A percentile compares a stretch with the other conserved stretches of the same genome.
phyloP scores from a whole-genome alignment of 1,140 invertebrate genomes.

The Hypothenemus hampei region DNA sequence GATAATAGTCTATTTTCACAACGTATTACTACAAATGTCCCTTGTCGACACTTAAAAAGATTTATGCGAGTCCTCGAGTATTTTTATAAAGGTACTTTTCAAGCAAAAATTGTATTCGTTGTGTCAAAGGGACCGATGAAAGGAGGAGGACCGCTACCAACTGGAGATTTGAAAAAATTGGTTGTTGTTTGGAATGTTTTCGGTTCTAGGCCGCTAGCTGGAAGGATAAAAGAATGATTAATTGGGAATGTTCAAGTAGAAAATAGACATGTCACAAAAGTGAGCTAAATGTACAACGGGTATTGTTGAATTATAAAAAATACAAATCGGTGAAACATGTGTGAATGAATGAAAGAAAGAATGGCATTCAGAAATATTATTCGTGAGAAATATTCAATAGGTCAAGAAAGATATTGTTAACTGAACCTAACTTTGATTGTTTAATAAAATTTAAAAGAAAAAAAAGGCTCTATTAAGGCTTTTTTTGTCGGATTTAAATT shows the following conservation, averaged over 20 bases:
- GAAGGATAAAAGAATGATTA: constrained; percentile 28
- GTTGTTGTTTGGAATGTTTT: constrained; percentile 10
- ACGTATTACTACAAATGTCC: constrained; percentile 35
- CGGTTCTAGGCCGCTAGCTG: constrained; percentile 5
- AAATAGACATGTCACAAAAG: constrained; percentile 8
- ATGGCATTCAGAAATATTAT: too few species aligned
- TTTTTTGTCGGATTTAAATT: too few species aligned
- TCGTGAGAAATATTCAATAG: too few species aligned
- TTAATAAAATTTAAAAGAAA: too few species aligned
- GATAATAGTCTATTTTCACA: constrained; percentile 36
- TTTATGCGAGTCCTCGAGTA: constrained; percentile 33
- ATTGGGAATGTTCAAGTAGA: constrained; percentile 12
- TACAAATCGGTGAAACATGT: too few species aligned
- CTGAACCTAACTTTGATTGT: too few species aligned
- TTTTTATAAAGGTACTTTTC: constrained; percentile 36
- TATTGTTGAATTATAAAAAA: constrained; percentile 3
- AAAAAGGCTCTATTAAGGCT: too few species aligned
- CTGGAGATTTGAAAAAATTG: constrained; percentile 21
- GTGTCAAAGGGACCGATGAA: constrained; percentile 32
- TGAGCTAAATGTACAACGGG: constrained; percentile 2
- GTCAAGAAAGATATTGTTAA: too few species aligned
- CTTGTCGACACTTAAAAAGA: constrained; percentile 37
- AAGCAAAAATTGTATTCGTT: constrained; percentile 34
- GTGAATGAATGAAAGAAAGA: too few species aligned
- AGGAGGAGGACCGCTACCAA: constrained; percentile 19